These are phyloP conservation scores for Chaetogeoica ovagalla DNA, from an alignment of 2,888 invertebrate genomes.

Conservation along the genomic window DNA sequence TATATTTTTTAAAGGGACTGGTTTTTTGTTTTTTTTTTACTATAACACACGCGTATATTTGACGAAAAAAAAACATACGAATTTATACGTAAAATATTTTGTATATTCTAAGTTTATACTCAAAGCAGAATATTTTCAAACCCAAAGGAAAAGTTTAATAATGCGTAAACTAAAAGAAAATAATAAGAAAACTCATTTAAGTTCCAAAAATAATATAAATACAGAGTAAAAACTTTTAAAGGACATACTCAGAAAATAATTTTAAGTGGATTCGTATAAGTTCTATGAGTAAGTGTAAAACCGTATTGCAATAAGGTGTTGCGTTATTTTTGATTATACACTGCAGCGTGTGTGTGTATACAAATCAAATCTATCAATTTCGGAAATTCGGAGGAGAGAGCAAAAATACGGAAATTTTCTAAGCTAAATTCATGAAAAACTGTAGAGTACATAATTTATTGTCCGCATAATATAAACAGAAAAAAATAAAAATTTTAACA, in stretches of 20 bases:
- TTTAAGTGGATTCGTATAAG: constrained; percentile 32
- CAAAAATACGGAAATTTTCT: no score
- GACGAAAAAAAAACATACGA: neutral
- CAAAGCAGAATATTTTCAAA: constrained; percentile 36
- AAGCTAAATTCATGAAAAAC: no score
- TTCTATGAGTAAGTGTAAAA: constrained; percentile 21
- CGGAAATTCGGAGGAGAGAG: neutral
- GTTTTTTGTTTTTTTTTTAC: no score
- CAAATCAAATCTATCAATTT: constrained; percentile 12
- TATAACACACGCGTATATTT: neutral
- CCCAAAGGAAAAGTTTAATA: constrained; percentile 46
- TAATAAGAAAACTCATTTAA: constrained; percentile 51
- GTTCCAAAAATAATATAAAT: constrained; percentile 45
- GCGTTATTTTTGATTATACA: constrained; percentile 2
- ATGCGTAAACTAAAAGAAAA: constrained; percentile 48
- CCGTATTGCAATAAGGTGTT: neutral
- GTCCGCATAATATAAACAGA: no score
- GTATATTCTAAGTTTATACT: constrained; percentile 41
- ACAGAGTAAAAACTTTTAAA: constrained; percentile 34
- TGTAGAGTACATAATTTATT: no score
- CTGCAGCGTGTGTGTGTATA: neutral
- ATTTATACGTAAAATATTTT: constrained; percentile 8
- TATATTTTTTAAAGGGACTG: neutral
- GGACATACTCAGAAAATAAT: constrained; percentile 26
- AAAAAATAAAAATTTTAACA: no score